These are phyloP conservation scores for Pachymerium ferrugineum DNA, from an alignment of 2,888 invertebrate genomes.

Conservation along the genomic window DNA sequence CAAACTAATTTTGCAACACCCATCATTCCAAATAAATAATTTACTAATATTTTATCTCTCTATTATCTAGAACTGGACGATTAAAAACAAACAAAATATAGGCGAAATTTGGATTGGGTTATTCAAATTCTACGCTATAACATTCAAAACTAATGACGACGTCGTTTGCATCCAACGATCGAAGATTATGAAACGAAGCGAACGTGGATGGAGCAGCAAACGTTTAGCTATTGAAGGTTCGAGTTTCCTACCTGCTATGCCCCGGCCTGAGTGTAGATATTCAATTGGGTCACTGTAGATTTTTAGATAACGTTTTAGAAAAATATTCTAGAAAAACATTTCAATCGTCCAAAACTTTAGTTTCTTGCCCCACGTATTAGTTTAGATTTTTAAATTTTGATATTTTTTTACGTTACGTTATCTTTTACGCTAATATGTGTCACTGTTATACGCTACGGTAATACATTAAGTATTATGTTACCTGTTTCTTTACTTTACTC, in stretches of 20 bases:
- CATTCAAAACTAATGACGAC: constrained; percentile 40
- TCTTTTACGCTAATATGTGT: no score
- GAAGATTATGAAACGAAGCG: constrained; percentile 39
- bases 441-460: no score
- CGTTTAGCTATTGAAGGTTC: constrained; percentile 47
- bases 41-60: not conserved
- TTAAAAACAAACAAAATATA: constrained; percentile 41
- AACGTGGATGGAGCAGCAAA: constrained; percentile 45
- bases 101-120: constrained; percentile 47
- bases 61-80: constrained; percentile 40
- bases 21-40: not conserved
- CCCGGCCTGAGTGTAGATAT: no score
- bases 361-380: no score
- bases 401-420: no score
- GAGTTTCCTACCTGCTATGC: not conserved
- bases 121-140: constrained; percentile 46
- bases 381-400: no score
- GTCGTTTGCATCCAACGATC: constrained; percentile 41
- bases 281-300: no score
- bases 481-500: no score
- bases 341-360: no score
- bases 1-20: not conserved
- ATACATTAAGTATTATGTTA: no score
- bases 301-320: no score
- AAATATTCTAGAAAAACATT: no score